Evolutionary conservation across 2,113 vertebrate species (phyloP), one percentile per base, ranked within the genome.

Genomic region (Euleptes europaea): DNA sequence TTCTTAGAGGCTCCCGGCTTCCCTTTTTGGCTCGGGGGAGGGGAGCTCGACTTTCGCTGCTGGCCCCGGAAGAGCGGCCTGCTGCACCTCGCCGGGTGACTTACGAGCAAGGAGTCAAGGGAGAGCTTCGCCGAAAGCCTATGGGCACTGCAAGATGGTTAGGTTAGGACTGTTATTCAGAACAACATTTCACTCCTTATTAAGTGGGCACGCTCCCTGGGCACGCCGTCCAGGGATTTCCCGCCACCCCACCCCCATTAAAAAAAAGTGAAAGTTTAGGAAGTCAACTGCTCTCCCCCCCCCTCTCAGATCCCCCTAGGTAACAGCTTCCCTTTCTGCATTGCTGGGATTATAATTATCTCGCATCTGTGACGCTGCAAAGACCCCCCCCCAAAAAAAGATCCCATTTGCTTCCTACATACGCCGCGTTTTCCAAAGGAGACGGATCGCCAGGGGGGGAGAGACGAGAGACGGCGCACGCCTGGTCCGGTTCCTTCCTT

Each of bases 61-160:
- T 92, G 14, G 5, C 88, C 84, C 94, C 95, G 95, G 93, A 89
- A 93, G 94, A 93, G 86, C 89, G 89, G 87, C 72, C 63, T 60
- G 89, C 91, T 95, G 94, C 94, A 93, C 93, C 91, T 93, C 91
- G 93, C 94, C 95, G 96, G 49, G 93, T 93, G 94, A 96, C 92
- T 95, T 94, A 96, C 94, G 94, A 97, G 93, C 93, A 86, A 93
- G 90, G 93, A 95, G 95, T 94, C 94, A 80, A 95, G 92, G 88
- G 84, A 87, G 73, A 88, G 77, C 89, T 51, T 82, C 84, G 70
- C 71, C 71, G 80, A 83, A 91, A 87, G n/a, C 57, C 72, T 72
- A 51, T 3, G 2, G 84, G 63, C 74, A 42, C 84, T 80, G 19
- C 33, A 33, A 42, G 31, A n/a, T 2, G 7, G 49, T 51, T 26